phyloP scores from a whole-genome alignment of 2,888 invertebrate genomes.

The Chouioia cunea region DNA sequence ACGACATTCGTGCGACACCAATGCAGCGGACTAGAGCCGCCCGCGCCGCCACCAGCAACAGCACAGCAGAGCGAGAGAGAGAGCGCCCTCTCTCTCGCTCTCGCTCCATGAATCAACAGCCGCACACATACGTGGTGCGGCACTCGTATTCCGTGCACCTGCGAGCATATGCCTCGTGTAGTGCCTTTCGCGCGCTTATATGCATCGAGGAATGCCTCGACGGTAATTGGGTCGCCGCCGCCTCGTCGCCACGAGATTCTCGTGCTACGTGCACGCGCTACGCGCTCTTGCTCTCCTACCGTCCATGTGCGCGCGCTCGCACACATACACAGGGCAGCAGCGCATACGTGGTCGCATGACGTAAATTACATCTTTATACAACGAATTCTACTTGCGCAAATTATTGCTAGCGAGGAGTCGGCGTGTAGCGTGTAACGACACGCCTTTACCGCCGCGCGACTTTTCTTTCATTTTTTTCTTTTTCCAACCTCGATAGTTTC shows the following conservation, averaged over 20 bases:
- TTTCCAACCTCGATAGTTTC: conserved; percentile 5
- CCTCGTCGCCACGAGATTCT: background rate
- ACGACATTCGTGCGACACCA: conserved; percentile 31
- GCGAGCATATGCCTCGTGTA: too few relatives aligned
- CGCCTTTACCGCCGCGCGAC: background rate
- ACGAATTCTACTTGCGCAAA: conserved; percentile 36
- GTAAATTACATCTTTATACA: conserved; percentile 42
- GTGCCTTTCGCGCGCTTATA: background rate
- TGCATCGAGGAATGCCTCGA: conserved; percentile 26
- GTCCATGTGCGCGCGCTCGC: too few relatives aligned
- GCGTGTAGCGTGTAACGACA: conserved; percentile 1
- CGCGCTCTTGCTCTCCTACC: too few relatives aligned
- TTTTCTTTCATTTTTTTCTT: background rate
- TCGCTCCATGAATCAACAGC: background rate
- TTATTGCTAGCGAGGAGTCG: background rate
- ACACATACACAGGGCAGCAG: background rate
- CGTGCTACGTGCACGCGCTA: background rate
- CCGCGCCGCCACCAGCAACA: background rate
- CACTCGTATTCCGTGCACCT: background rate
- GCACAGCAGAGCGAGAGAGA: too few relatives aligned
- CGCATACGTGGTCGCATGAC: conserved; percentile 17
- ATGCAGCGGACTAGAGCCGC: conserved; percentile 14
- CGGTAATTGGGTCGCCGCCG: conserved; percentile 31
- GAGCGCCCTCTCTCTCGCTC: conserved; percentile 1
- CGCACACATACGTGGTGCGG: background rate